Evolutionary conservation across 2,797 vertebrate genomes (phyloP).

Genomic region (Heteromormyrus szaboi): DNA sequence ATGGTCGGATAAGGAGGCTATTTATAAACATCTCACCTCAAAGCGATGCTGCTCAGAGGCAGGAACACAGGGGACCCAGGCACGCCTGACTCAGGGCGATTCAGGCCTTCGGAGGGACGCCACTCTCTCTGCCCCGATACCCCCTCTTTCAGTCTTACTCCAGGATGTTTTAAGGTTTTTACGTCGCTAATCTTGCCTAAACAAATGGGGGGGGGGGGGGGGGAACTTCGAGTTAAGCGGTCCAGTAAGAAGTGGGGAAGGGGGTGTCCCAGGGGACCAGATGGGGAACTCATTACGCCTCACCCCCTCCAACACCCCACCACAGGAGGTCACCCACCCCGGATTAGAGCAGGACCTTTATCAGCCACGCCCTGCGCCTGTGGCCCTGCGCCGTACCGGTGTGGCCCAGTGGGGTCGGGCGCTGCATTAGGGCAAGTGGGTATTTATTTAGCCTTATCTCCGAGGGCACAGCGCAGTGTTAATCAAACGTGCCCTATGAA

Average conservation of each 20-base stretch:
- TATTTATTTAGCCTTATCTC: slow-evolving; percentile 36
- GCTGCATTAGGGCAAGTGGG: slow-evolving; percentile 28
- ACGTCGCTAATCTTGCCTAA: slow-evolving; percentile 72
- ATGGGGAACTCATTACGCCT: slow-evolving; percentile 71
- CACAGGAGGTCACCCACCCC: slow-evolving; percentile 50
- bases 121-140: slow-evolving; percentile 11
- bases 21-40: neutral
- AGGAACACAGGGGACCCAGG: neutral
- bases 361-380: slow-evolving; percentile 34
- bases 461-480: slow-evolving; percentile 19
- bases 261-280: slow-evolving; percentile 61
- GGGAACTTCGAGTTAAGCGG: slow-evolving; percentile 26
- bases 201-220: slow-evolving; percentile 61
- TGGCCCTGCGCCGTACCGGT: neutral
- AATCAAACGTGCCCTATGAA: slow-evolving; percentile 41
- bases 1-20: neutral
- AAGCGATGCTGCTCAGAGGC: neutral
- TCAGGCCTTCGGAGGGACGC: neutral
- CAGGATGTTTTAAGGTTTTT: slow-evolving; percentile 69
- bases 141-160: slow-evolving; percentile 42
- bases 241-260: neutral
- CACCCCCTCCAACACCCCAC: slow-evolving; percentile 23
- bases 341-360: slow-evolving; percentile 50
- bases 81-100: neutral
- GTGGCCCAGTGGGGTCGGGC: slow-evolving; percentile 6